These are phyloP conservation scores for Acanthurus leucopareius DNA, from an alignment of 2,797 vertebrate species.

Conservation along the genomic window DNA sequence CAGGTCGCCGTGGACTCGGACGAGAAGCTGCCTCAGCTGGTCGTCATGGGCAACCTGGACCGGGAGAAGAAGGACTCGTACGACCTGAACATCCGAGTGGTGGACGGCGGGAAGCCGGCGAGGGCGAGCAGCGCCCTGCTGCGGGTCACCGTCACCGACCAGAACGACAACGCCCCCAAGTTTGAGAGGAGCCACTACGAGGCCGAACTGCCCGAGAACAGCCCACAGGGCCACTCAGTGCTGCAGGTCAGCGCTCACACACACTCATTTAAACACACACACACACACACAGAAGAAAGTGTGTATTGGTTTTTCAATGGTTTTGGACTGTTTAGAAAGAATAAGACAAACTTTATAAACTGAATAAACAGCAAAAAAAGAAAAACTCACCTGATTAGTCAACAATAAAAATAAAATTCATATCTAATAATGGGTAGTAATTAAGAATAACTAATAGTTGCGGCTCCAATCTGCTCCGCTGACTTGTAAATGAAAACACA, in stretches of 20 bases:
- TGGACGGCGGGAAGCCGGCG: conserved; percentile 91
- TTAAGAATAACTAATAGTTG: neutral
- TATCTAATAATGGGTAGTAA: no score
- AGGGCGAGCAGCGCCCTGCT: conserved; percentile 95
- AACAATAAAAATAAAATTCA: neutral
- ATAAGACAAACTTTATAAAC: no score
- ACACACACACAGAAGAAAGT: neutral
- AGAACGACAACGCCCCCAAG: conserved; percentile 95
- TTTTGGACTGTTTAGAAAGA: no score
- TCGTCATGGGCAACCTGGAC: conserved; percentile 95
- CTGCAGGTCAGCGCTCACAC: conserved; percentile 88
- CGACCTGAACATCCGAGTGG: conserved; percentile 95
- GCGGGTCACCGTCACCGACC: conserved; percentile 94
- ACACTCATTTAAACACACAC: neutral
- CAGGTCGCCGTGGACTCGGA: conserved; percentile 94
- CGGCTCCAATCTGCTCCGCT: neutral
- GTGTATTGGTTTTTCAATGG: no score
- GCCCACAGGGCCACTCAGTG: conserved; percentile 94
- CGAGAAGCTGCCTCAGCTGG: conserved; percentile 95
- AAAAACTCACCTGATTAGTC: neutral
- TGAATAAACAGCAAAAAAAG: neutral
- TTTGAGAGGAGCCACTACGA: conserved; percentile 94
- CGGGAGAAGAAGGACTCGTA: conserved; percentile 96
- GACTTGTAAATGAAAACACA: neutral
- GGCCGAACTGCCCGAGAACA: conserved; percentile 94